Evolutionary conservation across 64 coral and sea anemone species (phyloP).

Genomic region (Dendrophyllia cribrosa): DNA sequence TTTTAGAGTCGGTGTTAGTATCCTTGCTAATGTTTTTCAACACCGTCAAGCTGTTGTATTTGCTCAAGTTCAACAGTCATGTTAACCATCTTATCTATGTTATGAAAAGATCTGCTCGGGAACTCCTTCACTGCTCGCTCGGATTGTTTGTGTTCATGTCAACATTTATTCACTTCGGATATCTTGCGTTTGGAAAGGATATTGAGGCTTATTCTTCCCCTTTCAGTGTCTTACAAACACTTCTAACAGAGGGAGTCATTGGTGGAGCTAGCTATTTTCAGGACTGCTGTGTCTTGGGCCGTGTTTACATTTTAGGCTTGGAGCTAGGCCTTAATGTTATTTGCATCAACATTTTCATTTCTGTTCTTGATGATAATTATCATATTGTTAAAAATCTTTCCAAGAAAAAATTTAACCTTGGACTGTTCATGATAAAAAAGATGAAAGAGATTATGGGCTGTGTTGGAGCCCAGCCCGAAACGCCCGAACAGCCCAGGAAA

Average conservation of each 20-base stretch:
- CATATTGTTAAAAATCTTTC: background rate
- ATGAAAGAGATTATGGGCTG: conserved; percentile 1
- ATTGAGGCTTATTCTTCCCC: background rate
- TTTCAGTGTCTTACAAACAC: background rate
- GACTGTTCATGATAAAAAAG: conserved; percentile 6
- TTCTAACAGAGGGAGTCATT: background rate
- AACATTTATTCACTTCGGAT: conserved; percentile 37
- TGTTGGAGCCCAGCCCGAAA: background rate
- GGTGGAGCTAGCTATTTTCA: background rate
- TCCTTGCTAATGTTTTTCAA: conserved; percentile 64
- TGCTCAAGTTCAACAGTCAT: conserved; percentile 29
- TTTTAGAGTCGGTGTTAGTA: conserved; percentile 13
- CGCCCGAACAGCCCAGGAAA: background rate
- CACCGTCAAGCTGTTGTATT: conserved; percentile 44
- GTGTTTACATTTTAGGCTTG: background rate
- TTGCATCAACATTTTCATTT: background rate
- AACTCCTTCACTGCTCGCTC: background rate
- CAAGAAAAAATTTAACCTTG: conserved; percentile 14
- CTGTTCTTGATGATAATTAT: background rate
- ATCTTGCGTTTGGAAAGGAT: conserved; percentile 38
- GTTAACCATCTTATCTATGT: conserved; percentile 35
- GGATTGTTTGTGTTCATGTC: conserved; percentile 4
- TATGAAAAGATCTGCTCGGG: background rate
- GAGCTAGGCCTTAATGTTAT: background rate
- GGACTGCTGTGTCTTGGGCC: background rate